phyloP scores from a whole-genome alignment of 2,888 invertebrate species.

The Icerya purchasi region DNA sequence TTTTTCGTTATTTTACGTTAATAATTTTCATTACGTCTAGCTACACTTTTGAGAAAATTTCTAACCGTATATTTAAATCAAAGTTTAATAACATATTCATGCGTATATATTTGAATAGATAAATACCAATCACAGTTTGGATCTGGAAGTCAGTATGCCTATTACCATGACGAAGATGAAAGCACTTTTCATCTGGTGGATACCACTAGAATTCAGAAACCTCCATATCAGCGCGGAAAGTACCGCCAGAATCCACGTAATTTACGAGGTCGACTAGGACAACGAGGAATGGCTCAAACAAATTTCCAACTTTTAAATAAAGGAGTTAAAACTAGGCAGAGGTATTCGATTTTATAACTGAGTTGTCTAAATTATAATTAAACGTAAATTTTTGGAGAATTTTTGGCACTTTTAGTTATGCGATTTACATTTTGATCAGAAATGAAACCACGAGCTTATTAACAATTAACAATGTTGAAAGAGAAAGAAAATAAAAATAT shows the following conservation, averaged over 20 bases:
- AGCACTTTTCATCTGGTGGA: slow-evolving; percentile 96
- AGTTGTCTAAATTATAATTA: not conserved
- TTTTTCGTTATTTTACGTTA: not conserved
- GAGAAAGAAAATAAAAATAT: no score
- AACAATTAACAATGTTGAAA: no score
- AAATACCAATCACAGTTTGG: slow-evolving; percentile 85
- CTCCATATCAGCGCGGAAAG: slow-evolving; percentile 78
- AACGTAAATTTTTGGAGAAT: no score
- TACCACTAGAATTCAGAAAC: slow-evolving; percentile 69
- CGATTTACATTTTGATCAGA: no score
- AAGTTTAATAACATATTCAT: no score
- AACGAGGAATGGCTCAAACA: slow-evolving; percentile 37
- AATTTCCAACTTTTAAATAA: slow-evolving; percentile 68
- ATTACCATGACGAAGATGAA: slow-evolving; percentile 97
- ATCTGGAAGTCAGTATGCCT: slow-evolving; percentile 89
- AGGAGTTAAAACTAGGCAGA: slow-evolving; percentile 38
- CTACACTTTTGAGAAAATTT: no score
- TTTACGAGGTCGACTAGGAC: slow-evolving; percentile 40
- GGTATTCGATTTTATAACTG: slow-evolving; percentile 14
- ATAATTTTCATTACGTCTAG: no score
- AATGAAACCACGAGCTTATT: no score
- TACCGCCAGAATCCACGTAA: slow-evolving; percentile 62
- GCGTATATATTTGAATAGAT: slow-evolving; percentile 38
- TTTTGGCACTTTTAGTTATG: no score
- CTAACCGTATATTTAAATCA: no score